Evolutionary conservation across 1,140 invertebrate genomes (phyloP), one percentile per base, ranked within the genome.

Genomic region (Aphelinus certus): DNA sequence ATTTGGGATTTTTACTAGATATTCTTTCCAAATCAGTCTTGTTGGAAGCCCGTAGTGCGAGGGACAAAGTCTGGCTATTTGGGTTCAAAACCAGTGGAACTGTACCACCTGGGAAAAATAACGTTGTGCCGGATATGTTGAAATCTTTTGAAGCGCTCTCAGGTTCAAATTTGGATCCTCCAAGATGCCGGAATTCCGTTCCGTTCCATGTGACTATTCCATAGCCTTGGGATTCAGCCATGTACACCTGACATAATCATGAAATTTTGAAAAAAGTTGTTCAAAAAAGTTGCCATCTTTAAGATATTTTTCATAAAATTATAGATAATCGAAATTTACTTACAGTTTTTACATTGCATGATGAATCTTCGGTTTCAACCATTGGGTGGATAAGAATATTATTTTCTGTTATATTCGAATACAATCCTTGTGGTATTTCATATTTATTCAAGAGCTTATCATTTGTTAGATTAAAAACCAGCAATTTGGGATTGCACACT

Each of bases 91-190:
- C 26, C 26, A 26, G 26, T 26, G 61, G 61, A 6, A 63, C 65
- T 55, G 56, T 67, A 7, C 67, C 67, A n/a, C 57, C 55, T 3
- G 10, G 55, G 2, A 58, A 48, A 46, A 10, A 48, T 10, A 58
- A 69, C 10, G 67, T 47, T 69, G 58, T 46, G 26, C 56, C 67
- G 7, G 67, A 46, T 58, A 69, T 69, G n/a, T 58, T 48, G 56
- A 60, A 69, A 48, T 7, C 43, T 6, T 26, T 42, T 46, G n/a
- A 43, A 10, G 48, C 2, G 10, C 26, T 10, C 7, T 48, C n/a
- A 1, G 55, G 67, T 10, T 49, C 45, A 58, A 58, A 69, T 69
- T 47, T 10, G 3, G 6, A 10, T 2, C 67, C 67, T 26, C 10
- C 4, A n/a, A 55, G 49, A 43, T 49, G 64, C 49, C 5, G 9